Evolutionary conservation across 1,140 invertebrate genomes (phyloP), one percentile per base, ranked within the genome.

Genomic region (Pachypsylla venusta): DNA sequence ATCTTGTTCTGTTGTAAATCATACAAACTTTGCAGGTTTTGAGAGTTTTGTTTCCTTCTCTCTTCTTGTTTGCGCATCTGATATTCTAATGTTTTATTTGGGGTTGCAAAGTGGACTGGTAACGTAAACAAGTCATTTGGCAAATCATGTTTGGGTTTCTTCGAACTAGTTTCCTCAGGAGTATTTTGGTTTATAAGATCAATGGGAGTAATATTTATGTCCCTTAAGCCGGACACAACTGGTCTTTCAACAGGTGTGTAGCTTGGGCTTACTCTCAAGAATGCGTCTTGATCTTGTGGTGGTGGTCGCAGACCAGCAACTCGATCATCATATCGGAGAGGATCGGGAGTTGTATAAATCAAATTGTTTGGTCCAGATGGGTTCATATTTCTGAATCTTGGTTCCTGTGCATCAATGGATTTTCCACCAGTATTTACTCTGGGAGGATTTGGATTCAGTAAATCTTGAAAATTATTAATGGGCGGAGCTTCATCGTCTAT

Each of bases 401-500:
- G 42, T 48, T 48, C n/a, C 42, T 48, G 42, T 19, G 42, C n/a
- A 48, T 4, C 16, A n/a, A 35, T n/a, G 42, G 16, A 48, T 4
- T 4, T 48, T n/a, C 42, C 42, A 7, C 5, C 5, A 48, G 16
- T 22, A 48, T 48, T n/a, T 22, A 48, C 42, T n/a, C n/a, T n/a
- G n/a, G n/a, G n/a, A n/a, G 42, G 4, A 7, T n/a, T n/a, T 48
- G 42, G 42, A 19, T 48, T 48, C 5, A 48, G 42, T 22, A 48
- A 48, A 19, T 48, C 42, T 48, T 48, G 42, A n/a, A 48, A 48
- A 48, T 48, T 48, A 19, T 22, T 48, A n/a, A 48, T 48, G 42
- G 42, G 42, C 4, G 42, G 42, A 19, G 16, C n/a, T 19, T 48
- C 42, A 48, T 48, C 42, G 16, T 48, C 22, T n/a, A 48, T 48